These are phyloP conservation scores for Ormyrus rosae DNA, from an alignment of 2,888 invertebrate species.

Conservation along the genomic window DNA sequence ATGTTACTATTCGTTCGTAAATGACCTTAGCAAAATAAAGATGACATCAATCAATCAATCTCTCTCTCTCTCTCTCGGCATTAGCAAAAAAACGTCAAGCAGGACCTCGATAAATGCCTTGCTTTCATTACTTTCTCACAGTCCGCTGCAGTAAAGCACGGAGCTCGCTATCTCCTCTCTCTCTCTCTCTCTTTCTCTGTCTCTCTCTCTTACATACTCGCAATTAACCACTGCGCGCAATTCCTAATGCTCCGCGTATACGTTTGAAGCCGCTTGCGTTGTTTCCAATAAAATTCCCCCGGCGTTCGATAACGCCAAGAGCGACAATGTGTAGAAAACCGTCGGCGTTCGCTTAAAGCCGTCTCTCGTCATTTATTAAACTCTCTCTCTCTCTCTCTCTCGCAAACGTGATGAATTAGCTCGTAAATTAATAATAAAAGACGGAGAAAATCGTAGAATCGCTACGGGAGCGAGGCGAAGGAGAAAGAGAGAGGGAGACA, in stretches of 20 bases:
- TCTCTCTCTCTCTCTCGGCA: too few relatives aligned
- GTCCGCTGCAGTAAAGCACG: too few relatives aligned
- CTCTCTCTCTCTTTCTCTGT: constrained; percentile 11
- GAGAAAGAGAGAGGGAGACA: neutral
- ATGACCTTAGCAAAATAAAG: too few relatives aligned
- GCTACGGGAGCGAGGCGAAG: neutral
- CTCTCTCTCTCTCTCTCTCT: neutral
- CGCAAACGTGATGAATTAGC: constrained; percentile 32
- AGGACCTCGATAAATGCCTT: too few relatives aligned
- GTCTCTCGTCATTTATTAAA: constrained; percentile 27
- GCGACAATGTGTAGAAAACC: neutral
- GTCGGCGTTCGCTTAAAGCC: constrained; percentile 30
- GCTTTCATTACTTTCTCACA: too few relatives aligned
- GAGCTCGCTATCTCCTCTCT: neutral
- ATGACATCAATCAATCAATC: too few relatives aligned
- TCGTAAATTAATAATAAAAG: constrained; percentile 44
- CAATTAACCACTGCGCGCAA: constrained; percentile 31
- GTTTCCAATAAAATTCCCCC: neutral
- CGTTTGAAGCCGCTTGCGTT: neutral
- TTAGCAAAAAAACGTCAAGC: too few relatives aligned
- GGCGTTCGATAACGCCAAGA: neutral
- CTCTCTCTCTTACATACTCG: neutral
- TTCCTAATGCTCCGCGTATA: constrained; percentile 12
- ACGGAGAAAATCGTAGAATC: neutral
- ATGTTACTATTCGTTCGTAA: too few relatives aligned